These are phyloP conservation scores for Strix aluco DNA, from an alignment of 2,113 vertebrate genomes.

Conservation along the genomic window DNA sequence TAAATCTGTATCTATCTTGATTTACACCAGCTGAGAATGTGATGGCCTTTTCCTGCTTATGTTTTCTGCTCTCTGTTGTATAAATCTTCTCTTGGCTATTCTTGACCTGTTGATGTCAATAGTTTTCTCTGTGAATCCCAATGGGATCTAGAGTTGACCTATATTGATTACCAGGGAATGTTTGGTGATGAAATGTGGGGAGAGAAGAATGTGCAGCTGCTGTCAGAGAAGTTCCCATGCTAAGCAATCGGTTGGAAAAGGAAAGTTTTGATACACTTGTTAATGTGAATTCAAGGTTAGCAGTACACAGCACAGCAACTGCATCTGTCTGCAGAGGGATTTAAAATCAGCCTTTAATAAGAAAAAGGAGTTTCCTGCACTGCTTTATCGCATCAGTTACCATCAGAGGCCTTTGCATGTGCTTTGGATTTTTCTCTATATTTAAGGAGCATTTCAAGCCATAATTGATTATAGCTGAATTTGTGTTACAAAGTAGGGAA, in stretches of 20 bases:
- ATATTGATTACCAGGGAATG: background rate
- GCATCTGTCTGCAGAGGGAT: conserved; percentile 28
- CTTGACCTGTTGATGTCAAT: conserved; percentile 29
- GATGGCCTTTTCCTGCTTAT: background rate
- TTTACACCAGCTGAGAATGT: background rate
- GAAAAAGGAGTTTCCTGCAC: conserved; percentile 38
- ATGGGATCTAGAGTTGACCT: background rate
- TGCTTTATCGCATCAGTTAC: conserved; percentile 1
- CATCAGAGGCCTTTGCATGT: conserved; percentile 17
- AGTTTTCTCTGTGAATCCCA: conserved; percentile 17
- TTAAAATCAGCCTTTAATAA: conserved; percentile 36
- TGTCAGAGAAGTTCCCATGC: background rate
- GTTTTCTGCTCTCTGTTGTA: background rate
- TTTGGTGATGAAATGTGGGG: background rate
- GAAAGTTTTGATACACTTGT: conserved; percentile 8
- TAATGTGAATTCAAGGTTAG: conserved; percentile 65
- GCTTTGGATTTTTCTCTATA: conserved; percentile 28
- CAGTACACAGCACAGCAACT: conserved; percentile 5
- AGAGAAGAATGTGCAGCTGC: background rate
- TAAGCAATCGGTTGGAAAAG: background rate
- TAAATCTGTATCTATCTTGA: background rate
- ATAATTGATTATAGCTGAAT: conserved; percentile 61
- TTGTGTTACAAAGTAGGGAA: conserved; percentile 52
- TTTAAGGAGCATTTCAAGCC: conserved; percentile 54
- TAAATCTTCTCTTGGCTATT: background rate